Base-by-base conservation (phyloP, 1,140 invertebrate species). In the Penaeus chinensis region DNA sequence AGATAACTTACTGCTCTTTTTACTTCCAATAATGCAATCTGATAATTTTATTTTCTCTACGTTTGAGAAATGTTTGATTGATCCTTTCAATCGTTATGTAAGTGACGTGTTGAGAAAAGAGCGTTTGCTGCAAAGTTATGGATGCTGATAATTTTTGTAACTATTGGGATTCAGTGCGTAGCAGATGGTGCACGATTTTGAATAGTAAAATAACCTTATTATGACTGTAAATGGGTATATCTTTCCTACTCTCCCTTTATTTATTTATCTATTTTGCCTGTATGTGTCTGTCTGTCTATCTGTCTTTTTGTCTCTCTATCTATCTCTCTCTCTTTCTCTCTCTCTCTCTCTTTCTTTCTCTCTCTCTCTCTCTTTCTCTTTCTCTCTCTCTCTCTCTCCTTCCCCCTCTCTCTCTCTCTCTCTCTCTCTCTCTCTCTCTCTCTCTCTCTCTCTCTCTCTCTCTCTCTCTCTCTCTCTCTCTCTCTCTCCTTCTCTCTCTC, bases 321-420 rank as follows among this genome's bases (percentile, higher is more conserved):
- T 77, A 19, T 77, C 32, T 77, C 27, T 77, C 74, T 77, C 74
- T 37, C 32, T 77, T 20, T 77, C 71, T 74, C 71, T 74, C 71
- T 74, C 71, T 74, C 71, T 74, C 65, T 69, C 65, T 69, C 65
- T n/a, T n/a, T n/a, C n/a, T n/a, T 27, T n/a, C 65, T n/a, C 65
- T n/a, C 27, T 77, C 74, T 77, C 27, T 77, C 74, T 77, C 74
- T 77, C 27, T 77, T 47, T 77, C 27, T 77, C 74, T 77, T 47
- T 77, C 74, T 77, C 74, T 77, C 74, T 77, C 74, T 77, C 32
- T 77, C 74, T 77, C 74, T 77, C 32, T 77, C 74, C 54, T 47
- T 77, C 74, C 54, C 74, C 54, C 74, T 77, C 74, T 77, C 74
- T 77, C 74, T 77, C 74, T 77, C 74, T 77, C 74, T 77, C 74